Percentiles rank a stretch among this genome's conserved stretches.
phyloP scores from a whole-genome alignment of 2,113 vertebrate genomes.

The Pygoscelis adeliae region DNA sequence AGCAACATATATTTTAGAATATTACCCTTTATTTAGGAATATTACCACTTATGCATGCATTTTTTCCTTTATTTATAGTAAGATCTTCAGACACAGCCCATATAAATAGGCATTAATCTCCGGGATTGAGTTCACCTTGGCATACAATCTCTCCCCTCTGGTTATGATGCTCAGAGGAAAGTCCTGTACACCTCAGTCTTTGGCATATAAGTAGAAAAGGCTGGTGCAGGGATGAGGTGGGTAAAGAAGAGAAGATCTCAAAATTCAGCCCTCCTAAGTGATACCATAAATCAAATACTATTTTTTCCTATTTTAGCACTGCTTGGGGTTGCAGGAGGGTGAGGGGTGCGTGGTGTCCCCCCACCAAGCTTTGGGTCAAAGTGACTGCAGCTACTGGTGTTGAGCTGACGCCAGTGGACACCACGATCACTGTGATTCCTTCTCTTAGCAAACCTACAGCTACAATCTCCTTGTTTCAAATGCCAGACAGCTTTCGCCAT shows the following conservation, averaged over 20 bases:
- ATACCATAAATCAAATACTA: neutral
- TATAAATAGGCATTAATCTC: neutral
- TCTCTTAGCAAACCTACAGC: neutral
- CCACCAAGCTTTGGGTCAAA: neutral
- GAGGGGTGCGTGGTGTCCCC: rapidly evolving
- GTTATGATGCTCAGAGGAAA: neutral
- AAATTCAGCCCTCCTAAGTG: neutral
- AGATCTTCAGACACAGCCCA: neutral
- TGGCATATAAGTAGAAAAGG: neutral
- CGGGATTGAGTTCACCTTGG: neutral
- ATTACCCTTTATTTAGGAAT: neutral
- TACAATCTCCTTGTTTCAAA: neutral
- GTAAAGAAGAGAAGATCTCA: neutral
- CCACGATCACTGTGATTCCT: rapidly evolving
- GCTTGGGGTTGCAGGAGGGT: neutral
- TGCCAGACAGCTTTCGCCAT: neutral
- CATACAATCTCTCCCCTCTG: neutral
- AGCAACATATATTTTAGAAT: neutral
- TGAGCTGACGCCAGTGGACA: neutral
- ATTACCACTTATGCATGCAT: neutral
- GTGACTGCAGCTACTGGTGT: neutral
- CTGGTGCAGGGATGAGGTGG: neutral
- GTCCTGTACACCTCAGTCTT: neutral
- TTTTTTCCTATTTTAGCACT: neutral
- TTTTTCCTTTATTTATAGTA: neutral